Base-by-base conservation (phyloP, 2,113 vertebrate species). In the Pristiophorus japonicus region DNA sequence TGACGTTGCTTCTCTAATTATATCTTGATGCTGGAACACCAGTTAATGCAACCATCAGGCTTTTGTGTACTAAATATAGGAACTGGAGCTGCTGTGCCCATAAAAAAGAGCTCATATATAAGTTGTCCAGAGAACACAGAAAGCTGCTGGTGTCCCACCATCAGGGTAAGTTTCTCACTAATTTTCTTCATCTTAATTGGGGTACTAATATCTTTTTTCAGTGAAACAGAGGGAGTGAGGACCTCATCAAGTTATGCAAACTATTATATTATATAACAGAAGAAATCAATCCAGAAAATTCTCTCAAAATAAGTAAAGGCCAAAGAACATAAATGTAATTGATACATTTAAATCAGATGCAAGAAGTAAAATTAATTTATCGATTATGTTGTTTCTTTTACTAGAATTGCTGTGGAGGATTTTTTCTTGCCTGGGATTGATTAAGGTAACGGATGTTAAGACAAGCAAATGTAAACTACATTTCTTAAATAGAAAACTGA, bases 1-100 rank as follows among this genome's bases (percentile, higher is more conserved):
- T 94, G 91, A 94, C 65, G 22, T 22, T n/a, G 88, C 88, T 91
- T 91, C 88, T 91, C 55, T 91, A 91, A 91, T 91, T 91, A 63
- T 91, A 91, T n/a, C 88, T 55, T 38, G 88, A 67, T 66, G 47
- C 67, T 66, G 27, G 65, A 94, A 66, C 24, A 94, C 88, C 88
- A 94, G 63, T 65, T 94, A 38, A 94, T 42, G 91, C n/a, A 42
- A 45, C n/a, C 14, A 65, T n/a, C n/a, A n/a, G 59, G n/a, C n/a
- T n/a, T n/a, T n/a, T n/a, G 51, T 51, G 51, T 51, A 51, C 51
- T 51, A 51, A 51, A 51, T 51, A 51, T 51, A 51, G 91, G 42
- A 30, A 67, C 62, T 66, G 38, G 38, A 45, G n/a, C 91, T 67
- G 59, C 91, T 66, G 62, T 67, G 91, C 91, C 8, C 10, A 45